phyloP scores from a whole-genome alignment of 2,888 invertebrate genomes.

The Hydriomena furcata region DNA sequence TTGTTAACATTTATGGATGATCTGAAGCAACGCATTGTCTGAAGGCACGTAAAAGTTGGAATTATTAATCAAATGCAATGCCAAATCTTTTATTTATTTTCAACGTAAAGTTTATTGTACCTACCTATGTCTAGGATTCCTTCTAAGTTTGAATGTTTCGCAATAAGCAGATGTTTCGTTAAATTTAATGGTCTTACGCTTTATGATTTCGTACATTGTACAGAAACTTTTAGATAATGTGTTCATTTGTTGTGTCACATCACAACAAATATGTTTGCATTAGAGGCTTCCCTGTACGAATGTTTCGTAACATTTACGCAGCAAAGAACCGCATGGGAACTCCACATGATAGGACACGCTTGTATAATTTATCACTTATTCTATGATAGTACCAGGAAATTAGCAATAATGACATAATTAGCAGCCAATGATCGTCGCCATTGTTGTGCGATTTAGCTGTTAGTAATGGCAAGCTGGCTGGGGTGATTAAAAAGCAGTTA shows the following conservation, averaged over 20 bases:
- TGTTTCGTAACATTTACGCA: conserved; percentile 27
- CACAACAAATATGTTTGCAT: conserved; percentile 2
- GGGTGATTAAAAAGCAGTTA: conserved; percentile 27
- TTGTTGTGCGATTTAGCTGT: conserved; percentile 27
- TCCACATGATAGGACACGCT: conserved; percentile 9
- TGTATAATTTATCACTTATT: conserved; percentile 1
- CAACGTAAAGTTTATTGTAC: too few species aligned
- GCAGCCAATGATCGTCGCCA: conserved; percentile 26
- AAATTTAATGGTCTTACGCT: too few species aligned
- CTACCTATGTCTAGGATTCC: conserved; percentile 3
- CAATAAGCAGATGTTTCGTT: too few species aligned
- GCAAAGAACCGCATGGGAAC: conserved; percentile 33
- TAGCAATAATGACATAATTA: conserved; percentile 50
- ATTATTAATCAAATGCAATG: background rate
- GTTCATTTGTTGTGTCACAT: background rate
- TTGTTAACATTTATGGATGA: too few species aligned
- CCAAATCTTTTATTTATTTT: background rate
- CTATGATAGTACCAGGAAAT: conserved; percentile 48
- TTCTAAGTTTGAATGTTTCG: conserved; percentile 7
- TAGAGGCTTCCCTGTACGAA: background rate
- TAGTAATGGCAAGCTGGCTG: conserved; percentile 11
- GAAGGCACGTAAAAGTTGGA: background rate
- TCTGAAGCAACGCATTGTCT: background rate
- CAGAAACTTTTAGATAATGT: background rate
- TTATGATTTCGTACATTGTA: too few species aligned